Percentiles rank a stretch among this genome's conserved stretches.
Evolutionary conservation across 2,113 vertebrate species (phyloP).

Genomic region (Catharus fuscescens): DNA sequence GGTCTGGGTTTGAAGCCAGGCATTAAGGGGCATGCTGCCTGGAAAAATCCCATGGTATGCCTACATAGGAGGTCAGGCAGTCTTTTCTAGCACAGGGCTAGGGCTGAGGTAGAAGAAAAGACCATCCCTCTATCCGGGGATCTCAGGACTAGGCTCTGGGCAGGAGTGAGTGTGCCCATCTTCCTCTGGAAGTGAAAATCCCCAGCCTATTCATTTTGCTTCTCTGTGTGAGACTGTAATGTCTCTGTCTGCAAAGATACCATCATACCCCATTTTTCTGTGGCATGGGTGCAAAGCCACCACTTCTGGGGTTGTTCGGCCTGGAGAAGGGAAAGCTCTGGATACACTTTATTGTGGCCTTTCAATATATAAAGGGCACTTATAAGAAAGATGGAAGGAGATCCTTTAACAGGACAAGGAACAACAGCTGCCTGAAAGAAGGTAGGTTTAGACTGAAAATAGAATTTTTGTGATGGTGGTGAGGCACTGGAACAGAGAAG

Average conservation of each 20-base stretch:
- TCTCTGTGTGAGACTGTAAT: not conserved
- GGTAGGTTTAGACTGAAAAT: not conserved
- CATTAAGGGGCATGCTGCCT: accelerated
- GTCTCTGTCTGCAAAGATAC: not conserved
- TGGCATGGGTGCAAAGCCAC: not conserved
- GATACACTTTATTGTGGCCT: not conserved
- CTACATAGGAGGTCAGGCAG: not conserved
- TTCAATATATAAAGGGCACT: not conserved
- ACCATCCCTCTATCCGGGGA: not conserved
- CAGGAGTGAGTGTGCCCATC: not conserved
- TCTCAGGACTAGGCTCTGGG: not conserved
- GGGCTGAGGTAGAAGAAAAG: not conserved
- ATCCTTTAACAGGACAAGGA: not conserved
- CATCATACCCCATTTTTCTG: not conserved
- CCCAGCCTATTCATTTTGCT: not conserved
- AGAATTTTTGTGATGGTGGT: not conserved
- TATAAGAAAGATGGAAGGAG: not conserved
- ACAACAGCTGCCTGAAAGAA: not conserved
- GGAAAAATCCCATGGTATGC: not conserved
- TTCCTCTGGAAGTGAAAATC: not conserved
- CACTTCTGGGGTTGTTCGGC: not conserved
- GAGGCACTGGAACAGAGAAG: not conserved
- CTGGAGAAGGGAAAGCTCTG: not conserved
- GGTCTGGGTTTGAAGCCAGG: not conserved
- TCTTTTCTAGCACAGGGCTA: not conserved